Base-by-base conservation (phyloP, 1,140 invertebrate species). In the Leptinotarsa texana region DNA sequence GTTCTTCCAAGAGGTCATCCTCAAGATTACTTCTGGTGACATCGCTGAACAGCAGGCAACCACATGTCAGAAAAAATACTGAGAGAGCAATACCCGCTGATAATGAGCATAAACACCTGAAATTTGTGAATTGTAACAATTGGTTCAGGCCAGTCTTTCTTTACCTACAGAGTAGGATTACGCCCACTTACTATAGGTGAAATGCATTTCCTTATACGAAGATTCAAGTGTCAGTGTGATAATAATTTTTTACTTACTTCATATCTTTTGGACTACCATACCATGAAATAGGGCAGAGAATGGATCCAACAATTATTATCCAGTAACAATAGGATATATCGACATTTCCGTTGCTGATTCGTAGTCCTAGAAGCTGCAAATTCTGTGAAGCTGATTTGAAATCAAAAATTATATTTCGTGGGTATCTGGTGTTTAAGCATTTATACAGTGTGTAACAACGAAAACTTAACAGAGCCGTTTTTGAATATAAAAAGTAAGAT, bases 231-330 rank as follows among this genome's bases (percentile, higher is more conserved):
- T 62, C 15, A n/a, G 15, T 62, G 21, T 21, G 2, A 27, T 24
- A 24, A 65, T 4, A 6, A 13, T 24, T 65, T 65, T 8, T 65
- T 51, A 72, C 86, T 88, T 86, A 94, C 93, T 93, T 93, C 92
- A 94, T 93, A 81, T 94, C 92, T 83, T 93, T 93, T 0, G 93
- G 93, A 79, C 93, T 94, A 63, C 93, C 93, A n/a, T 94, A 86
- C 93, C 93, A 94, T 89, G 94, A 91, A 62, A 94, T 84, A 1
- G 93, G 93, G 78, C 92, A 93, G 8, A 94, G 85, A 67, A 92
- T 79, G 3, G 92, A 69, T 0, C 91, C 93, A 8, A 94, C 86
- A 11, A 93, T 80, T 3, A 94, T 82, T 79, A 94, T 88, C 92
- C 93, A 94, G 75, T 92, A 91, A 79, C 93, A 94, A 79, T 91